A percentile compares a stretch with the other conserved stretches of the same genome.
phyloP scores from a whole-genome alignment of 2,888 invertebrate genomes.

The Piscicola geometra region DNA sequence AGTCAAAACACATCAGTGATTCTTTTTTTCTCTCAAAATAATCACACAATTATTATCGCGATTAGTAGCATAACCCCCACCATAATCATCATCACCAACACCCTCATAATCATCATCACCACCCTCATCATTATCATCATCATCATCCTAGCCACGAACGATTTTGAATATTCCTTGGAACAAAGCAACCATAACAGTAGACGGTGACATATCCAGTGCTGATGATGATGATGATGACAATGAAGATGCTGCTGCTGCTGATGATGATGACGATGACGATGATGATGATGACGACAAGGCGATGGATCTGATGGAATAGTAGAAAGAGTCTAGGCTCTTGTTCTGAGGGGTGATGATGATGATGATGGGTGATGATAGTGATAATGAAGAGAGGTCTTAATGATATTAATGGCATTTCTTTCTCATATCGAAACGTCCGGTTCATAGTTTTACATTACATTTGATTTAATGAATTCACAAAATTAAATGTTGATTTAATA shows the following conservation, averaged over 20 bases:
- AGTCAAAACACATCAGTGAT: too few relatives aligned
- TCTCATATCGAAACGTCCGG: too few relatives aligned
- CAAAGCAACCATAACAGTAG: neutral
- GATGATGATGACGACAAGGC: neutral
- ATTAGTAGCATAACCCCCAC: too few relatives aligned
- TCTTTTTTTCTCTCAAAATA: too few relatives aligned
- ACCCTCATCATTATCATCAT: neutral
- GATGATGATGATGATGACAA: neutral
- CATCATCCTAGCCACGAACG: neutral
- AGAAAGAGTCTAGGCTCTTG: neutral
- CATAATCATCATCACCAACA: neutral
- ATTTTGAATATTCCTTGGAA: slow-evolving; percentile 7
- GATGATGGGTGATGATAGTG: too few relatives aligned
- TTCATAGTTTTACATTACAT: too few relatives aligned
- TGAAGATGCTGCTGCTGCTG: too few relatives aligned
- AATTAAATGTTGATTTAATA: too few relatives aligned
- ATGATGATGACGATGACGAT: neutral
- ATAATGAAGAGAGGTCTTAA: neutral
- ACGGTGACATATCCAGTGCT: neutral
- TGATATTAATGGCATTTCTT: too few relatives aligned
- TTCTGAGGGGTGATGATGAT: neutral
- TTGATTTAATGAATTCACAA: too few relatives aligned
- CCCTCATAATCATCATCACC: neutral
- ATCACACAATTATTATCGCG: too few relatives aligned
- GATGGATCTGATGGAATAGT: neutral